Percentiles rank a stretch among this genome's conserved stretches.
Evolutionary conservation across 2,797 vertebrate genomes (phyloP).

Genomic region (Pogoniulus pusillus): DNA sequence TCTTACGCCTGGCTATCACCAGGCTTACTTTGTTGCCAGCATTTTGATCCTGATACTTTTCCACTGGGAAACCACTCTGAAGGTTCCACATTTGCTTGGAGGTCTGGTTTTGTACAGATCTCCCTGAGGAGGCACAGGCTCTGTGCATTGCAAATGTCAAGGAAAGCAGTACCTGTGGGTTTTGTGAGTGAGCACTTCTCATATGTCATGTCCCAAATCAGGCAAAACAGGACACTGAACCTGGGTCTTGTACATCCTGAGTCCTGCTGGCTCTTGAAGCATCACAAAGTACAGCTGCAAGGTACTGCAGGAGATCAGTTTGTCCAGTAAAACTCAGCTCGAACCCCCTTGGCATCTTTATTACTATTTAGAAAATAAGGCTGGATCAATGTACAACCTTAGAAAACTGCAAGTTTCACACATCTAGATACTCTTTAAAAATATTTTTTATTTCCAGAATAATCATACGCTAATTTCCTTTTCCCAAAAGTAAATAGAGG

Average conservation of each 20-base stretch:
- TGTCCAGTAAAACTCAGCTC: neutral
- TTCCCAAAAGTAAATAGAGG: neutral
- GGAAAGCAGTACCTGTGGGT: neutral
- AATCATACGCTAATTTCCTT: neutral
- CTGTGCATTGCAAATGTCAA: neutral
- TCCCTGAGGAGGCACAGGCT: neutral
- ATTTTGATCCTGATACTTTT: neutral
- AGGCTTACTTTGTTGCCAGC: neutral
- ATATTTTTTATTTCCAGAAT: neutral
- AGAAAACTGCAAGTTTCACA: neutral
- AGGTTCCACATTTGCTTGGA: neutral
- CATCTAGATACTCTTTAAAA: neutral
- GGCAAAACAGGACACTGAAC: neutral
- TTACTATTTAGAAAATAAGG: neutral
- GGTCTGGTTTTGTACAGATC: neutral
- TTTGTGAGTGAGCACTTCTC: neutral
- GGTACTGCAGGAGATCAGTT: neutral
- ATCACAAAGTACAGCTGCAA: neutral
- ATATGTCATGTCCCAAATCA: neutral
- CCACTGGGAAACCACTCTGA: neutral
- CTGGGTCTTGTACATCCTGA: neutral
- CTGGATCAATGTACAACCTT: neutral
- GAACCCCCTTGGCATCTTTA: neutral
- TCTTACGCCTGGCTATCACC: neutral
- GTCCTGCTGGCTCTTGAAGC: neutral